Base-by-base conservation (phyloP, 2,888 invertebrate genomes). In the Harpalus rufipes region DNA sequence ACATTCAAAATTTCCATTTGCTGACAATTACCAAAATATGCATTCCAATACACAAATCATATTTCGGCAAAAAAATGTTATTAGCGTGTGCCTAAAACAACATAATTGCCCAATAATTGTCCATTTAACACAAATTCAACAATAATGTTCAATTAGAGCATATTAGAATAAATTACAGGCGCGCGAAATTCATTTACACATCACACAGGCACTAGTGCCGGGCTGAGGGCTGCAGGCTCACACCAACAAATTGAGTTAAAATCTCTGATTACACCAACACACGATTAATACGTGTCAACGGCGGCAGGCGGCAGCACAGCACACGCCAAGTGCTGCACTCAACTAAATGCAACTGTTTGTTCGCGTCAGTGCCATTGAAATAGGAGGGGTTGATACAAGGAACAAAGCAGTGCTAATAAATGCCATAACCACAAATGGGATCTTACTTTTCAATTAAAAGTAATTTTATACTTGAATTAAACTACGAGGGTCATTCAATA, bases 71-170 rank as follows among this genome's bases (percentile, higher is more conserved):
- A 51, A 51, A 51, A 51, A 12, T 3, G 12, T 51, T 51, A 51
- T 12, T 51, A 51, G 44, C 44, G 44, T 12, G 7, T 51, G 44
- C 44, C 44, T 12, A 51, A 51, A 51, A 51, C 12, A 51, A 51
- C 44, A 12, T 51, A 51, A 51, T 51, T 51, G 44, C 2, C 44
- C 44, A 51, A 51, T 51, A 12, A 51, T 51, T 51, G 44, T 51
- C 44, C 44, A 51, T 51, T 51, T 51, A 51, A 51, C 44, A 12
- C 44, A 51, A 51, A 51, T 51, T 51, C 44, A 51, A 51, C 44
- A 61, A 61, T 18, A 61, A 61, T 61, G 59, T 61, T 6, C 16
- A 61, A 61, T 61, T 61, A 61, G 3, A 10, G 14, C 59, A 61
- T 61, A 61, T 61, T 61, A 61, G 16, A 61, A 61, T 18, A 61